Conservation (phyloP, 2,797 vertebrate species). For the Remorina albescens region DNA sequence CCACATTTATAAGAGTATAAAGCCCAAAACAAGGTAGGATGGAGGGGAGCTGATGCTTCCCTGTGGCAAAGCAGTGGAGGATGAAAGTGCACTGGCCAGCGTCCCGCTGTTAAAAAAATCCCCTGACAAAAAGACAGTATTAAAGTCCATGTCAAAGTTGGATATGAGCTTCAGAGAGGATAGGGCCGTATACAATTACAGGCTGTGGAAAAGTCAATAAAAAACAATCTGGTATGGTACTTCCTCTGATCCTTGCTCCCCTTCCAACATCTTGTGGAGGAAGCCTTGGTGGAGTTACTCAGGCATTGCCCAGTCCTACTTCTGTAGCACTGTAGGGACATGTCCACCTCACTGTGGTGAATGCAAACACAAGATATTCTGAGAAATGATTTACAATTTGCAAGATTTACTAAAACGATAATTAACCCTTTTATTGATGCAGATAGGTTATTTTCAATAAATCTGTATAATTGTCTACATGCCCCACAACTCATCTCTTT, state of each 20-base stretch:
- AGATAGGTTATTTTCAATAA: constrained; percentile 5
- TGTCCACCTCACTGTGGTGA: not conserved
- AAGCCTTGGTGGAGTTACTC: constrained; percentile 8
- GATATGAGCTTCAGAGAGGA: constrained; percentile 54
- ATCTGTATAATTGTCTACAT: not conserved
- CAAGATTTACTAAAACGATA: not conserved
- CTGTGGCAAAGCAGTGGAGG: constrained; percentile 29
- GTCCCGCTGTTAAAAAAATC: constrained; percentile 32
- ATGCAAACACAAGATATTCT: constrained; percentile 7
- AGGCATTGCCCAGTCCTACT: constrained; percentile 1
- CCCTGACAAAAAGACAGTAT: constrained; percentile 30
- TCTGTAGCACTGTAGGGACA: not conserved
- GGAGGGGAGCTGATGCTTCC: not conserved
- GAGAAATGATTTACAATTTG: not conserved
- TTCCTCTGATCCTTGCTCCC: constrained; percentile 14
- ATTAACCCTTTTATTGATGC: not conserved
- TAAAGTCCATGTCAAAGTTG: constrained; percentile 56
- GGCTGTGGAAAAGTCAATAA: constrained; percentile 64
- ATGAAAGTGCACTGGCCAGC: constrained; percentile 38
- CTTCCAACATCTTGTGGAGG: constrained; percentile 8
- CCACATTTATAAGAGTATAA: not conserved
- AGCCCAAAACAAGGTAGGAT: constrained; percentile 5
- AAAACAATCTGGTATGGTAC: constrained; percentile 55
- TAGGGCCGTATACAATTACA: constrained; percentile 54
- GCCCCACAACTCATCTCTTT: not conserved